Base-by-base conservation (phyloP, 2,888 invertebrate genomes). In the Eulithis testata region DNA sequence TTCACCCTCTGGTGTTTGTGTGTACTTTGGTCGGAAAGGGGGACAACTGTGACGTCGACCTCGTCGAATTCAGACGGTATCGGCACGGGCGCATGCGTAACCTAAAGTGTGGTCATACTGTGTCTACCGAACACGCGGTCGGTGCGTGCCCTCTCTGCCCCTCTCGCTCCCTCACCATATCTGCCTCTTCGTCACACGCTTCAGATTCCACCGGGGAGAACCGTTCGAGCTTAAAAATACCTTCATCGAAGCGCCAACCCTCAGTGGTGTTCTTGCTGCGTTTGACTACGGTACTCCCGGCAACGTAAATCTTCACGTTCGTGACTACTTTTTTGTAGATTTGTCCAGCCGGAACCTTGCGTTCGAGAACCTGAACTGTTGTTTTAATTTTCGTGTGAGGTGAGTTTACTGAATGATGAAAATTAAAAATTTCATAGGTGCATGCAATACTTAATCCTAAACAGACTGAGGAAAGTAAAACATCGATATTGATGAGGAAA, bases 221-320 rank as follows among this genome's bases (percentile, higher is more conserved):
- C 86, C 81, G 82, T 79, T 80, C 77, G 86, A 86, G 89, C 89
- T 91, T 91, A 87, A 91, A 40, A 91, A 90, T 91, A 92, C 86
- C 85, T 82, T 77, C 78, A 77, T 75, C 80, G 82, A 77, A 77
- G 79, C 79, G 80, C 74, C 81, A 83, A 83, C 86, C 85, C 84
- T 89, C 91, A 93, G 92, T 93, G 77, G 85, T 87, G 85, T 85
- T 86, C 83, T 78, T 86, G 85, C 82, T 86, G 85, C 82, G 81
- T 77, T 83, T 71, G 82, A 73, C 82, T 79, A 80, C 82, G 82
- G 80, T 84, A 70, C 77, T 75, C 66, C 69, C 75, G 75, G 72
- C 73, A 72, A 66, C 73, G 84, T 80, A 73, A 78, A 75, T 77
- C 76, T 83, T 77, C 79, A 85, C 76, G 79, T 67, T 78, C 79